Base-by-base conservation (phyloP, 2,888 invertebrate genomes). In the Parnassius orleans region DNA sequence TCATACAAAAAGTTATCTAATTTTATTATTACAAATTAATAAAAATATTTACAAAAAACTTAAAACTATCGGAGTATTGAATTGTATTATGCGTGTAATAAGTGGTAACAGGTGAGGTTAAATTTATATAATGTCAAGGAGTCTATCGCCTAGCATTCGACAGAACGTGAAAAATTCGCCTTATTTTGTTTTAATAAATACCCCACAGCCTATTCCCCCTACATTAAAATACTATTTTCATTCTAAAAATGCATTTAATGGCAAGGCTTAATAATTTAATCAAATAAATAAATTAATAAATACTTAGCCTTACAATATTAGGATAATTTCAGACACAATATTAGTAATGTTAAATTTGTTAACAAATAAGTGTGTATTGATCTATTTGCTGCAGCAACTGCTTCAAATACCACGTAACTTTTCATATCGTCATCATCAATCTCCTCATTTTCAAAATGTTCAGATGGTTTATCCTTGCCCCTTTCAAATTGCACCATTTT, bases 21-120 rank as follows among this genome's bases (percentile, higher is more conserved):
- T 57, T 70, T 69, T 69, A 69, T 72, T 73, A 69, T 69, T 69
- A 73, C 68, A 76, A 72, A 75, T 72, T 73, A 76, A 73, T 53
- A 81, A 80, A 84, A 82, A 82, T 90, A 90, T 90, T 86, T 90
- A 90, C 90, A 90, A 89, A 33, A 83, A 81, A 68, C 80, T 84
- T 84, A 74, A 70, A 65, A 73, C 80, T 87, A 87, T 76, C 72
- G 83, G 87, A 90, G 89, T 90, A 88, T 87, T 87, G 83, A 87
- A 86, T 85, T 85, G 83, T 85, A 81, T 81, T 74, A 79, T 75
- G 78, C 77, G 75, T 75, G 74, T 73, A 66, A 73, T 67, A 74
- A 80, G 78, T 87, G 88, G 87, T 87, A 87, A 87, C 87, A 83
- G 77, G 70, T 76, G 80, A 77, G 72, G 69, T 72, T 64, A 72